phyloP scores from a whole-genome alignment of 2,797 vertebrate species.

The Ataeniobius toweri region DNA sequence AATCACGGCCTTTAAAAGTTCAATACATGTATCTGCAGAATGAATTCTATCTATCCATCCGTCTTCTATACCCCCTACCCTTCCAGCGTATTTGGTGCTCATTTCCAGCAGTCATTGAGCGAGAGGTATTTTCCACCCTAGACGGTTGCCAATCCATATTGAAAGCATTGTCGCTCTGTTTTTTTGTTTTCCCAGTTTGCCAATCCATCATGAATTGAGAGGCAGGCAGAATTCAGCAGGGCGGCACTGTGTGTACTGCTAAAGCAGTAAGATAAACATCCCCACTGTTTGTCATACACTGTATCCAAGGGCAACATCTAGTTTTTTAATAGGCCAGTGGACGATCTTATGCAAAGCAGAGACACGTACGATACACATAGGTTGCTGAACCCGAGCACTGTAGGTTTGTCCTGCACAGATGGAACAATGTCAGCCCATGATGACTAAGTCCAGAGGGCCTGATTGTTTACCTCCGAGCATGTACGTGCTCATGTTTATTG shows the following conservation, averaged over 20 bases:
- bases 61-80: neutral
- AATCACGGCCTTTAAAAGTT: neutral
- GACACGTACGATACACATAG: slow-evolving; percentile 1
- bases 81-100: neutral
- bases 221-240: slow-evolving; percentile 15
- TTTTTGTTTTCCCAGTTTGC: slow-evolving; percentile 31
- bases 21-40: neutral
- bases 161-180: slow-evolving; percentile 10
- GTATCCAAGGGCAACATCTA: slow-evolving; percentile 63
- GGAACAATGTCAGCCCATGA: slow-evolving; percentile 46
- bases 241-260: slow-evolving; percentile 41
- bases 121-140: neutral
- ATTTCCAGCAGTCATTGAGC: neutral
- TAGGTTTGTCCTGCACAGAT: slow-evolving; percentile 38
- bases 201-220: slow-evolving; percentile 28
- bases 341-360: slow-evolving; percentile 55
- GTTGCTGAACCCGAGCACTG: slow-evolving; percentile 40
- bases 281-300: slow-evolving; percentile 39
- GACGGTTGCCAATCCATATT: neutral
- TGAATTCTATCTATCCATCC: neutral
- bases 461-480: slow-evolving; percentile 30
- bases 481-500: slow-evolving; percentile 26
- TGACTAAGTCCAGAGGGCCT: slow-evolving; percentile 39
- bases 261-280: slow-evolving; percentile 59
- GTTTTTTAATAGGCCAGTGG: slow-evolving; percentile 36